phyloP scores from a whole-genome alignment of 2,888 invertebrate species.

The Lasioglossum oenotherae region DNA sequence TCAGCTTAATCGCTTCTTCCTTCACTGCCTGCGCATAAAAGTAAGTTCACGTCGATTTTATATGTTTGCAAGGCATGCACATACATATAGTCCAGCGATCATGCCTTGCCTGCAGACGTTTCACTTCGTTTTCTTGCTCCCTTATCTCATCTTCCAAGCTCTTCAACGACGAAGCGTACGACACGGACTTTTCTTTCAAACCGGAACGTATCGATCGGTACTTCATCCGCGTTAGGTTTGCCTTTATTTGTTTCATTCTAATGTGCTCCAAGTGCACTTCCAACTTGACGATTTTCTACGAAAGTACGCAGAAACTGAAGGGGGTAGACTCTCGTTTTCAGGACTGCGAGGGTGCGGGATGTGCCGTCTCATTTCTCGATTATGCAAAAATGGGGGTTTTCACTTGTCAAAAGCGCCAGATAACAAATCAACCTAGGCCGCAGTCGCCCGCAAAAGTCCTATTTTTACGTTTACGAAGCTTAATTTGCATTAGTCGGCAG shows the following conservation, averaged over 20 bases:
- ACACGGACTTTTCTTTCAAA: slow-evolving; percentile 78
- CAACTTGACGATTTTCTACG: slow-evolving; percentile 86
- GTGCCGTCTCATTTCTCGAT: no score
- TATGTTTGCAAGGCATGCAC: not conserved
- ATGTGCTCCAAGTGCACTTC: slow-evolving; percentile 94
- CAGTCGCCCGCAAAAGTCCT: no score
- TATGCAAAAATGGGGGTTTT: no score
- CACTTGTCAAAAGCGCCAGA: no score
- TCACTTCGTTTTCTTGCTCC: slow-evolving; percentile 91
- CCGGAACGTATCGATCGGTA: slow-evolving; percentile 89
- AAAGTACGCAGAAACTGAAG: not conserved
- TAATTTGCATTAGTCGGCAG: no score
- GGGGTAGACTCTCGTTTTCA: no score
- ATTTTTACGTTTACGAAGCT: no score
- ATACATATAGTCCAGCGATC: not conserved
- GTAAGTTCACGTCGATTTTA: slow-evolving; percentile 11
- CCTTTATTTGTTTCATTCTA: slow-evolving; percentile 93
- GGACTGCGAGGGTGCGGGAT: no score
- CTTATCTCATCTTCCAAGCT: slow-evolving; percentile 88
- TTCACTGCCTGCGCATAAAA: slow-evolving; percentile 86
- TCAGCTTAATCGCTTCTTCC: slow-evolving; percentile 90
- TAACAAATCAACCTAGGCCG: no score
- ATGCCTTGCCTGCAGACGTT: slow-evolving; percentile 87
- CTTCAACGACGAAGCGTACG: slow-evolving; percentile 86
- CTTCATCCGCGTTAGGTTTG: slow-evolving; percentile 91